A percentile compares a stretch with the other conserved stretches of the same genome.
Evolutionary conservation across 2,113 vertebrate genomes (phyloP).

Genomic region (Dendropsophus ebraccatus): DNA sequence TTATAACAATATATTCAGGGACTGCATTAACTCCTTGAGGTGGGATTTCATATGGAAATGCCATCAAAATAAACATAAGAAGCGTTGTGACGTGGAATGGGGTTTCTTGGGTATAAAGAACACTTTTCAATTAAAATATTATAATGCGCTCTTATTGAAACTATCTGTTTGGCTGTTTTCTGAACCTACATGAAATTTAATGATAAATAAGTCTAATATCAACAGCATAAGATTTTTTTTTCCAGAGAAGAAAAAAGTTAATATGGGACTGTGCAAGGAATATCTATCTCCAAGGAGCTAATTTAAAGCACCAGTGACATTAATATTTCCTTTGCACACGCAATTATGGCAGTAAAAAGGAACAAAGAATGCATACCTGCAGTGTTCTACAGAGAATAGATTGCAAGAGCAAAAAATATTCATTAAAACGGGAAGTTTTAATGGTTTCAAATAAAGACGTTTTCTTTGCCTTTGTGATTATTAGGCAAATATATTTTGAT

Average conservation of each 20-base stretch:
- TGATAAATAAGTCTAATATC: constrained; percentile 46
- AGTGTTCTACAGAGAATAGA: constrained; percentile 7
- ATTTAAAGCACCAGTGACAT: constrained; percentile 49
- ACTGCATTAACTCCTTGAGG: constrained; percentile 73
- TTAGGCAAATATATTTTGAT: constrained; percentile 42
- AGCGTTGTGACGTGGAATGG: not conserved
- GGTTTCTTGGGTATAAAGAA: constrained; percentile 1
- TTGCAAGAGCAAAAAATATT: constrained; percentile 19
- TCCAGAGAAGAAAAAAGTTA: constrained; percentile 14
- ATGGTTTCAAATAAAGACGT: constrained; percentile 39
- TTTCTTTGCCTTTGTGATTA: constrained; percentile 36
- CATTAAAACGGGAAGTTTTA: constrained; percentile 41
- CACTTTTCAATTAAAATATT: constrained; percentile 44
- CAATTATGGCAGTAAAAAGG: constrained; percentile 47
- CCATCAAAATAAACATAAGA: constrained; percentile 1
- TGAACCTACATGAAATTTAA: constrained; percentile 20
- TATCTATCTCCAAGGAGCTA: constrained; percentile 46
- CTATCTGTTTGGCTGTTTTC: constrained; percentile 13
- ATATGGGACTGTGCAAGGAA: constrained; percentile 33
- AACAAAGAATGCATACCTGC: constrained; percentile 33
- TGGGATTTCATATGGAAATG: constrained; percentile 42
- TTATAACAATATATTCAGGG: constrained; percentile 74
- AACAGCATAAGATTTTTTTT: constrained; percentile 25
- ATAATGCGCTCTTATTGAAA: constrained; percentile 19
- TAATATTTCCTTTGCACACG: constrained; percentile 39